phyloP scores from a whole-genome alignment of 2,888 invertebrate genomes.

The Pammene fasciana region DNA sequence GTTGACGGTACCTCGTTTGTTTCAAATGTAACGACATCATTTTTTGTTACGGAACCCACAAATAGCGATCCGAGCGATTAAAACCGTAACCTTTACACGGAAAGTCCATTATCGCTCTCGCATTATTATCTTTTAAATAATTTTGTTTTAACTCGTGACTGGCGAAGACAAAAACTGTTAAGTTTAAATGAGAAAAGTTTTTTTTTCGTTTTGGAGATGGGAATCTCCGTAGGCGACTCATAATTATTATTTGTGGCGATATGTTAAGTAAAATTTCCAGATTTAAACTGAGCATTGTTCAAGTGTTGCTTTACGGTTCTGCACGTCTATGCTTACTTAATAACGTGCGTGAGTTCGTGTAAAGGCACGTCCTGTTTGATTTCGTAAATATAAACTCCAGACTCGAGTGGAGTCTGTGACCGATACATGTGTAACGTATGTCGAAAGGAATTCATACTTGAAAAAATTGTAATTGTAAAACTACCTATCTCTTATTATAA shows the following conservation, averaged over 20 bases:
- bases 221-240: slow-evolving; percentile 23
- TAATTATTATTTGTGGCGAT: slow-evolving; percentile 23
- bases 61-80: slow-evolving; percentile 28
- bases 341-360: too few relatives aligned
- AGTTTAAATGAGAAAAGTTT: slow-evolving; percentile 42
- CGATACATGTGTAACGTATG: too few relatives aligned
- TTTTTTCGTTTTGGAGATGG: slow-evolving; percentile 29
- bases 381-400: too few relatives aligned
- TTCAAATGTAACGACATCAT: not conserved
- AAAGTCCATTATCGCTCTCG: slow-evolving; percentile 34
- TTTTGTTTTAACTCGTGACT: slow-evolving; percentile 40
- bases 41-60: slow-evolving; percentile 11
- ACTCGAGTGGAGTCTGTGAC: too few relatives aligned
- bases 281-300: not conserved
- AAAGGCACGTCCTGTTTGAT: too few relatives aligned
- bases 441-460: not conserved
- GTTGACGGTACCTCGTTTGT: not conserved
- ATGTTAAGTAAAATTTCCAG: not conserved
- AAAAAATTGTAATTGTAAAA: too few relatives aligned
- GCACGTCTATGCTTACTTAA: too few relatives aligned
- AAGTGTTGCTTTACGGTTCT: too few relatives aligned
- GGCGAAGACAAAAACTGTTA: slow-evolving; percentile 39
- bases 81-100: slow-evolving; percentile 31
- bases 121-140: slow-evolving; percentile 40
- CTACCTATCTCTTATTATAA: too few relatives aligned